Evolutionary conservation across 2,888 invertebrate genomes (phyloP), one percentile per base, ranked within the genome.

Genomic region (Eumerus sabulonum): DNA sequence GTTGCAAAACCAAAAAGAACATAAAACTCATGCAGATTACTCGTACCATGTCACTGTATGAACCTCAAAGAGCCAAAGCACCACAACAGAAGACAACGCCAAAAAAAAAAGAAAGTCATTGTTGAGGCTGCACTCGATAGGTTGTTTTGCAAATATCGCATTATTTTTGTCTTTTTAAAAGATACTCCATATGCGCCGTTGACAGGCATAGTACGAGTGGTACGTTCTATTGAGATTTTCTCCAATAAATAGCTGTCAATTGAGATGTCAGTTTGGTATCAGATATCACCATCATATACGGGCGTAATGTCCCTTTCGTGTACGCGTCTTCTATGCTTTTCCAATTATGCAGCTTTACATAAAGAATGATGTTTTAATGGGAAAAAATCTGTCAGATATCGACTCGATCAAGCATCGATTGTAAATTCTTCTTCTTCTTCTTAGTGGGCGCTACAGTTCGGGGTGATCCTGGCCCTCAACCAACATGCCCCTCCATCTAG

Each of bases 171-270:
- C 71, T 19, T 66, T 71, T 62, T 50, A 57, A 50, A n/a, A n/a
- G n/a, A n/a, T n/a, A n/a, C n/a, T n/a, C n/a, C n/a, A n/a, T n/a
- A n/a, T n/a, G 62, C 19, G 56, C 35, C 63, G 67, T 68, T 57
- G 50, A 68, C 74, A 70, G 63, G 50, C 59, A 53, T 27, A 27
- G 51, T 12, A 16, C 53, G 70, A 70, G 64, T 74, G n/a, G 66
- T 44, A 66, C n/a, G n/a, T n/a, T 70, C 70, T 7, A 27, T 27
- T 47, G 51, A 74, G 73, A 71, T 71, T n/a, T n/a, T 81, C 48
- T 67, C 62, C 74, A 81, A 81, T 77, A 73, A 72, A 77, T 70
- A 73, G 79, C 79, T 74, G 70, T 81, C 81, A 81, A 81, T 81
- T 76, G 62, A 60, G 62, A 66, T 81, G 76, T 70, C 76, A 71